A percentile compares a stretch with the other conserved stretches of the same genome.
These are phyloP conservation scores for Icerya purchasi DNA, from an alignment of 2,888 invertebrate genomes.

Conservation along the genomic window DNA sequence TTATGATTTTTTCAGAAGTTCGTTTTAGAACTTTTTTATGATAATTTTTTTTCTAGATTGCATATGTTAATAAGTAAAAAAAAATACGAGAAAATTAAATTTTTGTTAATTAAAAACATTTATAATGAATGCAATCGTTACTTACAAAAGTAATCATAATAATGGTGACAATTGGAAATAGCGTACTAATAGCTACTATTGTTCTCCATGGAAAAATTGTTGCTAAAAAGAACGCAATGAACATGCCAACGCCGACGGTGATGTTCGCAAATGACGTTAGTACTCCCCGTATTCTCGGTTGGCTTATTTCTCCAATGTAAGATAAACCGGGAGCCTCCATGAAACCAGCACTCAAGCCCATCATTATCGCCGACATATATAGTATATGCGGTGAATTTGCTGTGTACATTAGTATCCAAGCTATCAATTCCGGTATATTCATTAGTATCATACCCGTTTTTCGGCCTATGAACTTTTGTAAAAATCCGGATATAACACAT, in stretches of 20 bases:
- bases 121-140: neutral
- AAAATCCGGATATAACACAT: slow-evolving; percentile 33
- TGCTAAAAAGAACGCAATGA: slow-evolving; percentile 50
- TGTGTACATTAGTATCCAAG: slow-evolving; percentile 33
- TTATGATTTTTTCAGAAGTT: neutral
- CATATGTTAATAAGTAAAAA: too few relatives aligned
- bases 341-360: slow-evolving; percentile 41
- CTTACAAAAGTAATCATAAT: slow-evolving; percentile 38
- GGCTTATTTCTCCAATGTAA: slow-evolving; percentile 36
- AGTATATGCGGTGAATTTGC: slow-evolving; percentile 30
- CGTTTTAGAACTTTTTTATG: neutral
- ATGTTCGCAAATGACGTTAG: slow-evolving; percentile 44
- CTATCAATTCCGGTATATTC: slow-evolving; percentile 34
- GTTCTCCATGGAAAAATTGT: slow-evolving; percentile 46
- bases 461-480: slow-evolving; percentile 33
- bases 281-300: slow-evolving; percentile 24
- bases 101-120: neutral
- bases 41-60: too few relatives aligned
- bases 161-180: slow-evolving; percentile 30
- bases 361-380: slow-evolving; percentile 30
- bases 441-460: slow-evolving; percentile 34
- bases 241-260: slow-evolving; percentile 49
- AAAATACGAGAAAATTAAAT: too few relatives aligned
- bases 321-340: slow-evolving; percentile 38
- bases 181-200: slow-evolving; percentile 35